These are phyloP conservation scores for Epistrophe eligans DNA, from an alignment of 2,888 invertebrate genomes.

Conservation along the genomic window DNA sequence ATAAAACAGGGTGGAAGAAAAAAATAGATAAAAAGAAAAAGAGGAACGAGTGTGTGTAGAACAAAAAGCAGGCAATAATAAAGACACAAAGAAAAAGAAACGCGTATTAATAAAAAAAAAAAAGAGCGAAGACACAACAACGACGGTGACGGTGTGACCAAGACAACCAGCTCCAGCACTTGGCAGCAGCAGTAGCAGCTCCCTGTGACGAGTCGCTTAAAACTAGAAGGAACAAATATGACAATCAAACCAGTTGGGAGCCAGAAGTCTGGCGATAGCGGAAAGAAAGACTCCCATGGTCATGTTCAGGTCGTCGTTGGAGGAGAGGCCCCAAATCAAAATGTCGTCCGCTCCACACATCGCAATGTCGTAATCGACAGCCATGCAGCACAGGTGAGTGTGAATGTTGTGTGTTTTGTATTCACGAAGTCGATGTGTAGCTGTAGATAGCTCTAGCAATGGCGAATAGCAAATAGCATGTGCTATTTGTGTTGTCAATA, in stretches of 20 bases:
- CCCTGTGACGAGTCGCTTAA: not conserved
- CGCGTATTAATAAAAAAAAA: constrained; percentile 24
- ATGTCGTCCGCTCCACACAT: constrained; percentile 77
- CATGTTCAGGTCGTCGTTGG: constrained; percentile 74
- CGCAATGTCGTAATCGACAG: constrained; percentile 82
- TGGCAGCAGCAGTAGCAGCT: not conserved
- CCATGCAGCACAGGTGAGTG: constrained; percentile 81
- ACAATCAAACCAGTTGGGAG: constrained; percentile 83
- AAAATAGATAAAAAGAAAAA: constrained; percentile 24
- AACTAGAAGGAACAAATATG: constrained; percentile 78
- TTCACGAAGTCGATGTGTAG: not conserved
- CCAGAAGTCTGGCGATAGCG: constrained; percentile 77
- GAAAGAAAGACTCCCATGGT: constrained; percentile 79
- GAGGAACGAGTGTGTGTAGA: constrained; percentile 34
- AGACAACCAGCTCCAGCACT: constrained; percentile 35
- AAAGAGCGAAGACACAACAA: constrained; percentile 49
- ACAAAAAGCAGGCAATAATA: constrained; percentile 57
- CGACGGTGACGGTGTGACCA: constrained; percentile 39
- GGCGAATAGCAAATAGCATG: constrained; percentile 34
- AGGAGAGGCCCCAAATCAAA: constrained; percentile 73
- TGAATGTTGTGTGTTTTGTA: constrained; percentile 41
- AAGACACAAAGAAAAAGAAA: constrained; percentile 43
- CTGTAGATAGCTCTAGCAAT: constrained; percentile 17
- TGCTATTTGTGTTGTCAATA: constrained; percentile 42
- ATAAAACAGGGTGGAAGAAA: constrained; percentile 39